Conservation (phyloP, 2,797 vertebrate species). For the Neosilurus hyrtlii region DNA sequence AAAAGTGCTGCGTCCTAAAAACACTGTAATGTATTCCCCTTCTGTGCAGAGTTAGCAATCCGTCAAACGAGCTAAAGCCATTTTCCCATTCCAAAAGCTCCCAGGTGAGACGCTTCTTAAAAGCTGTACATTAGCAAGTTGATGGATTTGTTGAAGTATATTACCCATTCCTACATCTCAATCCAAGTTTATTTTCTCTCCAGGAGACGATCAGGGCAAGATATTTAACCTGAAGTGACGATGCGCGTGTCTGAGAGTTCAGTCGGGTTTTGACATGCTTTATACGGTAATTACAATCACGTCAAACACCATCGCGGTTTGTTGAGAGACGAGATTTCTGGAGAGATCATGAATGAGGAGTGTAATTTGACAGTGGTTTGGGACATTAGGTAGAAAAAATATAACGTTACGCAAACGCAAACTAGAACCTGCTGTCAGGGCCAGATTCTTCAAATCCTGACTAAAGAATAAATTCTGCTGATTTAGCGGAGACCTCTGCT, state of each 20-base stretch:
- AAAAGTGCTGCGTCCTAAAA: constrained; percentile 31
- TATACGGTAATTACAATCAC: not conserved
- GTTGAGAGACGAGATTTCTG: not conserved
- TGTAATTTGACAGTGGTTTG: constrained; percentile 5
- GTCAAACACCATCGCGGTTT: not conserved
- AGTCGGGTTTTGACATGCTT: not conserved
- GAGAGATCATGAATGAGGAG: constrained; percentile 5
- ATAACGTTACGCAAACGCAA: not conserved
- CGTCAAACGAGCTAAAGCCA: not conserved
- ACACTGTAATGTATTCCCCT: not conserved
- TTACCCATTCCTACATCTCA: constrained; percentile 16
- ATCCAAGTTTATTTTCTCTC: constrained; percentile 17
- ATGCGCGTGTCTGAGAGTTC: not conserved
- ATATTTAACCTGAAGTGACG: not conserved
- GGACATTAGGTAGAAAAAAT: not conserved
- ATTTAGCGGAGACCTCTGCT: constrained; percentile 12
- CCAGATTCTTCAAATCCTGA: not conserved
- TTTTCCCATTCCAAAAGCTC: constrained; percentile 5
- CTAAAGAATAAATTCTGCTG: not conserved
- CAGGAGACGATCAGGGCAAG: constrained; percentile 8
- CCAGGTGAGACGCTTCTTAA: constrained; percentile 21
- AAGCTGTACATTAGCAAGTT: constrained; percentile 16
- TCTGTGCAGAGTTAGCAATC: constrained; percentile 14
- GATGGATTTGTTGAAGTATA: constrained; percentile 24
- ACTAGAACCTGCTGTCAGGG: not conserved